A percentile compares a stretch with the other conserved stretches of the same genome.
These are phyloP conservation scores for Drosophila paracracens DNA, from an alignment of 2,888 invertebrate species.

Conservation along the genomic window DNA sequence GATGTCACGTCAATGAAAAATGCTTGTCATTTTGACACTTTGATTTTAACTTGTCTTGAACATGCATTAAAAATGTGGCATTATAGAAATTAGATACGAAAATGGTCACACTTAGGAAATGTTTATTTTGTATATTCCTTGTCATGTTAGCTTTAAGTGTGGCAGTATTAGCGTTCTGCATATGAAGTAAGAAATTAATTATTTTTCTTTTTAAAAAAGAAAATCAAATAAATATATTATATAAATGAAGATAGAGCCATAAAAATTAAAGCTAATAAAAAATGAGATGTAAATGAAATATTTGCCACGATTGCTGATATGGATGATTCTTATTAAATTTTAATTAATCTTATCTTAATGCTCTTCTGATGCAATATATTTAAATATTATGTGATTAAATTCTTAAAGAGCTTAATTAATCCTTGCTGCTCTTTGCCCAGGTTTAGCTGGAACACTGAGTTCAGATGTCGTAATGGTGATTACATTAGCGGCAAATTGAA, in stretches of 20 bases:
- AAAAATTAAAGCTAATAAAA: not conserved
- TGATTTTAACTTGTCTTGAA: not conserved
- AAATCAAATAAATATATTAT: not conserved
- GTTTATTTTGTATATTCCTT: not conserved
- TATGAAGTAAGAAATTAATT: not conserved
- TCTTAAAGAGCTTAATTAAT: not conserved
- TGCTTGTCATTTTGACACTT: too few relatives aligned
- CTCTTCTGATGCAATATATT: not conserved
- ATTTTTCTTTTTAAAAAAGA: too few relatives aligned
- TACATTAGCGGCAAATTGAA: not conserved
- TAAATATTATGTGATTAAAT: not conserved
- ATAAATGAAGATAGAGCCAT: not conserved
- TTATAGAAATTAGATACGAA: not conserved
- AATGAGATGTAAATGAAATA: not conserved
- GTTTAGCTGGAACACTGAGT: not conserved
- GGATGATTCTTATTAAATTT: not conserved
- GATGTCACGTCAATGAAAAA: constrained; percentile 28
- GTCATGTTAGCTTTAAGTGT: constrained; percentile 3
- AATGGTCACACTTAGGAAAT: not conserved
- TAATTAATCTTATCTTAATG: not conserved
- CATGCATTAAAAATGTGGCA: not conserved
- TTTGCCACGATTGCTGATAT: not conserved
- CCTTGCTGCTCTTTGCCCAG: not conserved
- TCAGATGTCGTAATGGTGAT: not conserved
- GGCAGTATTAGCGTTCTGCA: not conserved